Evolutionary conservation across 2,888 invertebrate genomes (phyloP).

Genomic region (Daptonema setosum): DNA sequence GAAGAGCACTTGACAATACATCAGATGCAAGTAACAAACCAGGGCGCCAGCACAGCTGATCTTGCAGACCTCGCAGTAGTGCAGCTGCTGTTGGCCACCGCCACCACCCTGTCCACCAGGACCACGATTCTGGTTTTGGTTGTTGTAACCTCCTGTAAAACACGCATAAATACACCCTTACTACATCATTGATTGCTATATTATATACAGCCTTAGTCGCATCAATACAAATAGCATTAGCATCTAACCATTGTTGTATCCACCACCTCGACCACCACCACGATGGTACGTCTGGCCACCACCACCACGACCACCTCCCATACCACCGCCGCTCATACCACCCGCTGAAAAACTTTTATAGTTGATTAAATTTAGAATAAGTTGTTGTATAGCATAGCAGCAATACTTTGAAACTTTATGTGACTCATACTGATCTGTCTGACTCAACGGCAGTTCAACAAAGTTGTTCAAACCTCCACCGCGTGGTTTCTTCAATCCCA

Average conservation of each 20-base stretch:
- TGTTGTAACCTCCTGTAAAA: not conserved
- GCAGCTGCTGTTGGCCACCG: conserved; percentile 47
- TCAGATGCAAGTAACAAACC: conserved; percentile 30
- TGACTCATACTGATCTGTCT: no score
- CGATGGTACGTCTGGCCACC: not conserved
- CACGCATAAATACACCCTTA: not conserved
- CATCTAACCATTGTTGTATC: no score
- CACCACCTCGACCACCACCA: not conserved
- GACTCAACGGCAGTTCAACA: no score
- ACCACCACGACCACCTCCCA: conserved; percentile 11
- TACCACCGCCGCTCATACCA: conserved; percentile 10
- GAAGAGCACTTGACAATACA: no score
- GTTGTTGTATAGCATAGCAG: no score
- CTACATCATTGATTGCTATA: no score
- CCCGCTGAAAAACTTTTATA: no score
- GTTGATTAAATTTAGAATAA: no score
- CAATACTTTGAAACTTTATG: no score
- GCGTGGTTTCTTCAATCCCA: conserved; percentile 6
- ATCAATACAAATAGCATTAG: no score
- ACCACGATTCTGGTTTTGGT: not conserved
- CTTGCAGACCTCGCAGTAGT: conserved; percentile 95
- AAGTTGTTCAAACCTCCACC: no score
- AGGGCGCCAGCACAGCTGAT: conserved; percentile 87
- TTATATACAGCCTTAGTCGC: no score
- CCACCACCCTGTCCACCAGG: not conserved